Base-by-base conservation (phyloP, 2,113 vertebrate genomes). In the Microcebus lehilahytsara region DNA sequence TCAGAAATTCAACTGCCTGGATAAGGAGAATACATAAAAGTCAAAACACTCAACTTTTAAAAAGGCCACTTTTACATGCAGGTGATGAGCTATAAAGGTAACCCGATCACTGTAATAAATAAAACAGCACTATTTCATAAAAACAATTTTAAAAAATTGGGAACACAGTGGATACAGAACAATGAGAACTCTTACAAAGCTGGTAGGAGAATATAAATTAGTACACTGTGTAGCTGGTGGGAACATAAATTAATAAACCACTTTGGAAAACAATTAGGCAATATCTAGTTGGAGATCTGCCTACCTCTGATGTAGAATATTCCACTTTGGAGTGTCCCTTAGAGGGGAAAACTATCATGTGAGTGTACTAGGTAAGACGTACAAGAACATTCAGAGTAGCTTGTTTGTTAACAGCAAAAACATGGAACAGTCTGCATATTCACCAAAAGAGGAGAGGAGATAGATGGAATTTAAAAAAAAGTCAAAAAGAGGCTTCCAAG, bases 1-100 rank as follows among this genome's bases (percentile, higher is more conserved):
- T 99, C 98, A 99, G 98, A 83, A 99, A 99, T 98, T 99, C 99
- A 97, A 99, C 98, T 77, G 99, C 98, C 99, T 99, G 95, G 46
- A 98, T 96, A 67, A 94, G 95, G 89, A 98, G 83, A 96, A 98
- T 22, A 98, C 13, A 97, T 20, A 95, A 85, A 96, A 75, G 90
- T 97, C 72, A 99, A 85, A 93, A 95, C 3, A 17, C 93, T 95
- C 72, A 40, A 75, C 30, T 56, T 98, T 42, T 95, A 81, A 91
- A 83, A 95, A 74, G 37, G 53, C 7, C 37, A 89, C n/a, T 95
- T 93, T 60, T 79, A 87, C 22, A 88, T 49, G 74, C 25, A 85
- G 17, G 17, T 62, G 34, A 75, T 74, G 22, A 92, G 23, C 0
- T 86, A 4, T 75, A 96, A 93, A 89, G n/a, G 32, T 71, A 90